Conservation (phyloP, 1,140 invertebrate species). For the Chelonus insularis region DNA sequence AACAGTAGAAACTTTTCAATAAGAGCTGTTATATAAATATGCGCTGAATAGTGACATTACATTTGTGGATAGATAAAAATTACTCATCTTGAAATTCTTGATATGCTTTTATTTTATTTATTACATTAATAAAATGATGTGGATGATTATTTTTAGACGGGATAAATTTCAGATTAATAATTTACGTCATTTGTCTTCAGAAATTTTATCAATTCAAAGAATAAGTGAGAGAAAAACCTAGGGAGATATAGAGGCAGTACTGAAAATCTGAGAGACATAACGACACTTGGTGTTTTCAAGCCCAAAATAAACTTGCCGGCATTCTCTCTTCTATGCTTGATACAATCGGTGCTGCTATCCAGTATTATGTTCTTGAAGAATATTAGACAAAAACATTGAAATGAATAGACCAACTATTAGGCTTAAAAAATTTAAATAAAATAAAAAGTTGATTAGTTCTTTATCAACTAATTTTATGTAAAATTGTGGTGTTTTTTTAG, state of each 20-base stretch:
- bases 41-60: not conserved
- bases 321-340: conserved; percentile 33
- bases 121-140: too few species aligned
- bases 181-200: too few species aligned
- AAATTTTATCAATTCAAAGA: not conserved
- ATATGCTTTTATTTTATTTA: too few species aligned
- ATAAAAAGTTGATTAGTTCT: too few species aligned
- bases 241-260: not conserved
- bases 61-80: not conserved
- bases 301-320: conserved; percentile 51
- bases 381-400: not conserved
- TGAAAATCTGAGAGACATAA: conserved; percentile 27
- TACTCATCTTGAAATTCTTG: not conserved
- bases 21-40: not conserved
- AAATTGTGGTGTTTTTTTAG: too few species aligned
- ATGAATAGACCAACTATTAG: too few species aligned
- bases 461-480: too few species aligned
- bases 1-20: too few species aligned
- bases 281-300: conserved; percentile 33
- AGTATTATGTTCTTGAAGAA: conserved; percentile 2
- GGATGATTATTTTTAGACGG: too few species aligned
- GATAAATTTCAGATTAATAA: too few species aligned
- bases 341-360: conserved; percentile 24
- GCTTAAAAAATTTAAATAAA: too few species aligned
- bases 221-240: not conserved